Evolutionary conservation across 2,113 vertebrate genomes (phyloP).

Genomic region (Melanerpes aurifrons): DNA sequence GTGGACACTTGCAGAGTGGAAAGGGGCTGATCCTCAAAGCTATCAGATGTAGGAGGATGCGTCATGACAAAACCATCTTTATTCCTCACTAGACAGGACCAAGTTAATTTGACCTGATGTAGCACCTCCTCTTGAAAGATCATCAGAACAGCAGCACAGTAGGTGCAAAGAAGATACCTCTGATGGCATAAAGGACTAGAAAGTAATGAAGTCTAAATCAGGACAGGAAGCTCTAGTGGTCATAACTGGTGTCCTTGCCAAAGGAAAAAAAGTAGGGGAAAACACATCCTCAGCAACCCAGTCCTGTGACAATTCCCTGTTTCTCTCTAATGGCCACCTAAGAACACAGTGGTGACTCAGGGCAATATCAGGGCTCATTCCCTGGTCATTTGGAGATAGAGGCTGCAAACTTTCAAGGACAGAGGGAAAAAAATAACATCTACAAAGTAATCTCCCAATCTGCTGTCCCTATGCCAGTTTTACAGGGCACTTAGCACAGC

Average conservation of each 20-base stretch:
- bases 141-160: neutral
- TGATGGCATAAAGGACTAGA: neutral
- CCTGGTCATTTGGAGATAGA: neutral
- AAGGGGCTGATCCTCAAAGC: neutral
- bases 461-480: neutral
- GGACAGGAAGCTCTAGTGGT: neutral
- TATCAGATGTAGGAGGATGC: neutral
- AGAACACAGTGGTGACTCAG: neutral
- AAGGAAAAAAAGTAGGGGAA: neutral
- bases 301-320: neutral
- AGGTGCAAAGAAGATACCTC: neutral
- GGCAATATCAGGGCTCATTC: neutral
- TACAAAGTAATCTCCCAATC: neutral
- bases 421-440: fast-evolving
- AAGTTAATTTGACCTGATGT: neutral
- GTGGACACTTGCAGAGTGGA: neutral
- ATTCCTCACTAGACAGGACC: neutral
- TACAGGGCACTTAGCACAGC: neutral
- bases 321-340: neutral
- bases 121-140: neutral
- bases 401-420: neutral
- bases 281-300: neutral
- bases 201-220: neutral
- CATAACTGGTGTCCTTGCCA: too few species aligned
- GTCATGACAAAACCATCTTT: neutral